Base-by-base conservation (phyloP, 2,888 invertebrate species). In the Drosophila histrio region DNA sequence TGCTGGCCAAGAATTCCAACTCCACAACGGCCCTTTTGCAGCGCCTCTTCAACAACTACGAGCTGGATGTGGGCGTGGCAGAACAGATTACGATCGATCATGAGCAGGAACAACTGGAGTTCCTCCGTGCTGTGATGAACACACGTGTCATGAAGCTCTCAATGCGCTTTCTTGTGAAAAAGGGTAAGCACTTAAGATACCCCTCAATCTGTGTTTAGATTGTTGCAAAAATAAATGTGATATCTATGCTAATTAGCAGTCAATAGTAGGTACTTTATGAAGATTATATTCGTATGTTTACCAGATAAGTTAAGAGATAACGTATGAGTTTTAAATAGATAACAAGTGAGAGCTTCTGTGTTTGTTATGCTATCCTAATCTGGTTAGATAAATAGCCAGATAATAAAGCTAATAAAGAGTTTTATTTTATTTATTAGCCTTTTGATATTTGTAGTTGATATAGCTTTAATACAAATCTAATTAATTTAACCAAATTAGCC, bases 41-140 rank as follows among this genome's bases (percentile, higher is more conserved):
- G 13, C 83, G 84, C 0, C 80, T 90, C 15, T 90, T 89, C 34
- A 86, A 90, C 50, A 90, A 90, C 57, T 90, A 90, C 36, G 85
- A 88, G 15, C 34, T 90, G 63, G 75, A 89, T 61, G 78, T 83
- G 13, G 57, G 60, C 8, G 50, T 75, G 2, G 32, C 63, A 3
- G 90, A 90, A 32, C 47, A 68, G 3, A 57, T 79, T 1, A 89
- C 81, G 0, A 19, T 70, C 0, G 89, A 87, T 11, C 78, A 89
- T 24, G 39, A 77, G n/a, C 77, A 88, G 34, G 90, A 90, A 36
- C 87, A 89, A 26, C 21, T 79, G 8, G 88, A 89, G 1, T 90
- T 90, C 39, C 68, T 90, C 3, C 67, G 82, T 2, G 83, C 89
- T 6, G 65, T 90, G 2, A 77, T 90, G 46, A 79, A 67, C 7